phyloP scores from a whole-genome alignment of 1,140 invertebrate genomes.

The Hylaeus volcanicus region DNA sequence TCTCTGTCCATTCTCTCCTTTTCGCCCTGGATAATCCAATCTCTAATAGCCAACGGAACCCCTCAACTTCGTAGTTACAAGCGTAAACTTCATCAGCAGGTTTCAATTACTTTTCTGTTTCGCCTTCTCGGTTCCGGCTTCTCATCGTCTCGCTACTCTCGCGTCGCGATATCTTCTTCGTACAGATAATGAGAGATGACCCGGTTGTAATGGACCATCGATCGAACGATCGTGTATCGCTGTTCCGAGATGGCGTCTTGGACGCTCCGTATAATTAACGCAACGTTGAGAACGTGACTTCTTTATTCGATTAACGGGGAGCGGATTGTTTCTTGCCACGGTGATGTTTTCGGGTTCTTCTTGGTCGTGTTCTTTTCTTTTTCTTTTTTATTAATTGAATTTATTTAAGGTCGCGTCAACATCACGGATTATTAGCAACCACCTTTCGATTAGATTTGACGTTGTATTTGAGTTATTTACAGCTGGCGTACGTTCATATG shows the following conservation, averaged over 20 bases:
- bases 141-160: conserved; percentile 1
- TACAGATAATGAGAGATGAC: conserved; percentile 35
- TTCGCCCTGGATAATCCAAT: conserved; percentile 53
- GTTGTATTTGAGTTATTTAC: too few species aligned
- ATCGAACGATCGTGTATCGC: not conserved
- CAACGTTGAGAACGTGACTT: conserved; percentile 10
- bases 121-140: conserved; percentile 22
- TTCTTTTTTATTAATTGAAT: too few species aligned
- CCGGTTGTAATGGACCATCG: conserved; percentile 24
- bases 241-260: not conserved
- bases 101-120: conserved; percentile 64
- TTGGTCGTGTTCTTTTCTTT: not conserved
- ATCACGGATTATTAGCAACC: too few species aligned
- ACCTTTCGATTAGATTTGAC: too few species aligned
- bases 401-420: too few species aligned
- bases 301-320: too few species aligned
- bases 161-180: conserved; percentile 25
- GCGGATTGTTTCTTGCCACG: too few species aligned
- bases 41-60: conserved; percentile 60
- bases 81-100: conserved; percentile 64
- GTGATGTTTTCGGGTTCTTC: too few species aligned
- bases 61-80: conserved; percentile 65
- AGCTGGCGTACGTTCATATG: too few species aligned
- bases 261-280: conserved; percentile 23
- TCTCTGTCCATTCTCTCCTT: too few species aligned